Conservation (phyloP, 2,113 vertebrate species). For the Microcebus jonahi region DNA sequence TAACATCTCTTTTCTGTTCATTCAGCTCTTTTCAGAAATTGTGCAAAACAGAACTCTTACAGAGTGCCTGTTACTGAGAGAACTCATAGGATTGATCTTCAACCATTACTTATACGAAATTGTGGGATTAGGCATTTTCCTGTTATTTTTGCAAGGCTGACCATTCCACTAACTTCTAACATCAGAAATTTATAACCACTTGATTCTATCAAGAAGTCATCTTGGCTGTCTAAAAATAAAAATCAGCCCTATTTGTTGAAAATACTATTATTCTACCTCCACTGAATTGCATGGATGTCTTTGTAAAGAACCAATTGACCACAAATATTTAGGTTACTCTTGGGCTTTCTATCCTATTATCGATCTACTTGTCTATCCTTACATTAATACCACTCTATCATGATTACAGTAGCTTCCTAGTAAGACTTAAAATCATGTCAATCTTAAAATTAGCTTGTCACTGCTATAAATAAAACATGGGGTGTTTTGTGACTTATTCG, state of each 20-base stretch:
- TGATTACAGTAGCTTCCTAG: not conserved
- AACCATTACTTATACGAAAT: no score
- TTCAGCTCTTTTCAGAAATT: no score
- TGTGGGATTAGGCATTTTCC: no score
- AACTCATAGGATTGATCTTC: no score
- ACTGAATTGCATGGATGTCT: not conserved
- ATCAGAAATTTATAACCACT: not conserved
- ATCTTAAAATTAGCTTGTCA: not conserved
- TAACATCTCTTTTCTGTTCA: no score
- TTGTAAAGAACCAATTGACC: not conserved
- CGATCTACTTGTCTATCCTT: not conserved
- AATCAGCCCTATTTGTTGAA: not conserved
- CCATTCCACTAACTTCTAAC: no score
- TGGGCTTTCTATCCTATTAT: not conserved
- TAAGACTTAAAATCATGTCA: not conserved
- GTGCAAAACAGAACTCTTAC: no score
- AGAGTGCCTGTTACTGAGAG: no score
- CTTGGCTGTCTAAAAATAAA: not conserved
- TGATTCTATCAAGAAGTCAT: not conserved
- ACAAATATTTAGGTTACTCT: not conserved
- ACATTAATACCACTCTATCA: not conserved
- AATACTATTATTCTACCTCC: not conserved
- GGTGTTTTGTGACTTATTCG: not conserved
- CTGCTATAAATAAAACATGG: not conserved
- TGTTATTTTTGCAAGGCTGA: no score